These are phyloP conservation scores for Silurus aristotelis DNA, from an alignment of 2,797 vertebrate genomes.

Conservation along the genomic window DNA sequence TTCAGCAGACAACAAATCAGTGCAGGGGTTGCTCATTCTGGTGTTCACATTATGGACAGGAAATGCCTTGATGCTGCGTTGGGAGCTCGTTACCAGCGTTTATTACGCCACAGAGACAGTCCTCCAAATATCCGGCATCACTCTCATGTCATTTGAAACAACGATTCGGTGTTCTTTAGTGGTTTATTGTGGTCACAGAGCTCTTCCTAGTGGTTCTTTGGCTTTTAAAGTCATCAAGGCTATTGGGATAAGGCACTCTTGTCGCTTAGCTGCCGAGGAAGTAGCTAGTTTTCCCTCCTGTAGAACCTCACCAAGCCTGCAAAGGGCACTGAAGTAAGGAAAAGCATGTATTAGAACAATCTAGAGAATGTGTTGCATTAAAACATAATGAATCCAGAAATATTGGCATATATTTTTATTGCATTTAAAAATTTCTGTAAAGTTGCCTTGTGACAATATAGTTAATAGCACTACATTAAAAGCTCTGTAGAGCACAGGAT, in stretches of 20 bases:
- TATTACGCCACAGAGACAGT: not conserved
- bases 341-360: conserved; percentile 19
- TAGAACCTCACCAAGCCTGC: conserved; percentile 59
- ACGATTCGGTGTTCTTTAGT: conserved; percentile 28
- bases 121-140: not conserved
- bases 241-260: conserved; percentile 36
- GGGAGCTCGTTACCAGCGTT: not conserved
- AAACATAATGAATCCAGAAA: not conserved
- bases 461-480: no score
- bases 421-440: not conserved
- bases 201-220: conserved; percentile 28
- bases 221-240: conserved; percentile 41
- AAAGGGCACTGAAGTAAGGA: conserved; percentile 58
- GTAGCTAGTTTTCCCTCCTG: conserved; percentile 30
- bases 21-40: not conserved
- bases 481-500: not conserved
- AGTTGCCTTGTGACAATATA: not conserved
- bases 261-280: conserved; percentile 53
- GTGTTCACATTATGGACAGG: not conserved
- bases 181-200: conserved; percentile 23
- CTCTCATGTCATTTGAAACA: not conserved
- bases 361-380: not conserved
- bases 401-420: not conserved
- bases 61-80: not conserved
- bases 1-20: not conserved